Evolutionary conservation across 2,888 invertebrate species (phyloP).

Genomic region (Hirtodrosophila cameraria): DNA sequence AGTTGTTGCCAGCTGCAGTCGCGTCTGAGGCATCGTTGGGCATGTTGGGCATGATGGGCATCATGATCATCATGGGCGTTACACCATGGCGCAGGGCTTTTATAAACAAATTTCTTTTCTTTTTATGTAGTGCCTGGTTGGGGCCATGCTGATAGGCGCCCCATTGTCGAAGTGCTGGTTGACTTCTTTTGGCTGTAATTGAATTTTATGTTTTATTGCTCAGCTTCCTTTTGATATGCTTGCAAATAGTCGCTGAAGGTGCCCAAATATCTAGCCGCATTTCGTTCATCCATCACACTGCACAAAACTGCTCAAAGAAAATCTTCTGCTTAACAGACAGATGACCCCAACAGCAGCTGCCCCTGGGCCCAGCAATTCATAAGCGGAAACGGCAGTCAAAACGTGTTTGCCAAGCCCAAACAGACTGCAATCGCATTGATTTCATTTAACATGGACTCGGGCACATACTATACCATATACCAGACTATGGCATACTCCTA

Average conservation of each 20-base stretch:
- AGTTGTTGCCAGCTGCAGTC: constrained; percentile 57
- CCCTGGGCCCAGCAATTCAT: constrained; percentile 57
- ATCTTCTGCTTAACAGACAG: constrained; percentile 26
- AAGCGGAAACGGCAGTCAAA: constrained; percentile 68
- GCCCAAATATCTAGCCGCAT: constrained; percentile 5
- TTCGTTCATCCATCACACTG: constrained; percentile 21
- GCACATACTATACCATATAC: constrained; percentile 22
- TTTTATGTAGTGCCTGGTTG: constrained; percentile 12
- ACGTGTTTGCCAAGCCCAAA: constrained; percentile 65
- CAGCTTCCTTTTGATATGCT: constrained; percentile 17
- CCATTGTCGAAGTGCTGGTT: constrained; percentile 46
- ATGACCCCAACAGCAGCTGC: constrained; percentile 1
- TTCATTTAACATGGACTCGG: constrained; percentile 52
- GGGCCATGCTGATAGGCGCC: constrained; percentile 62
- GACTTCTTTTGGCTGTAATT: constrained; percentile 56
- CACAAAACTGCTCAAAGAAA: neutral
- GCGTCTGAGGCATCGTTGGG: constrained; percentile 14
- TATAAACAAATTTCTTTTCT: constrained; percentile 13
- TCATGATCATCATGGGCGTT: constrained; percentile 27
- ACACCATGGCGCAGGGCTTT: constrained; percentile 37
- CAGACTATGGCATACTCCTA: neutral
- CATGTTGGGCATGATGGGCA: constrained; percentile 12
- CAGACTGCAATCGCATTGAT: constrained; percentile 45
- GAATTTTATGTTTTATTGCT: constrained; percentile 61
- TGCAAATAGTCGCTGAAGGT: constrained; percentile 25